phyloP scores from a whole-genome alignment of 2,113 vertebrate genomes.

The Isurus oxyrinchus region DNA sequence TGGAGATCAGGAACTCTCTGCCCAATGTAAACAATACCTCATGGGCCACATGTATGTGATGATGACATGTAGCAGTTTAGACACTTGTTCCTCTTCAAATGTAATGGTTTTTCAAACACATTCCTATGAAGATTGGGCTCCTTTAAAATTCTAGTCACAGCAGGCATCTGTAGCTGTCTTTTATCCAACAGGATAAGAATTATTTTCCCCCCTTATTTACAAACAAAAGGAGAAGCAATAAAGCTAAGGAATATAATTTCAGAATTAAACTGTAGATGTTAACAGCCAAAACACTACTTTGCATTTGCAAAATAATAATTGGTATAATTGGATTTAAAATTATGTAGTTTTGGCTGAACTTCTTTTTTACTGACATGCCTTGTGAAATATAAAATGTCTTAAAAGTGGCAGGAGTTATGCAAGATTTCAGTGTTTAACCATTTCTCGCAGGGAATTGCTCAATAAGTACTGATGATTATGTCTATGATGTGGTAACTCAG shows the following conservation, averaged over 20 bases:
- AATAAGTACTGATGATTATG: neutral
- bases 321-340: slow-evolving; percentile 13
- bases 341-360: neutral
- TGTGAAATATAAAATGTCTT: neutral
- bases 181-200: slow-evolving; percentile 12
- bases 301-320: slow-evolving; percentile 9
- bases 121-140: neutral
- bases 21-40: neutral
- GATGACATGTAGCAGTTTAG: neutral
- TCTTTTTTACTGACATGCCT: neutral
- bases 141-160: slow-evolving; percentile 2
- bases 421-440: neutral
- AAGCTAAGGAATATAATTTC: slow-evolving; percentile 1
- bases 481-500: neutral
- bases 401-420: neutral
- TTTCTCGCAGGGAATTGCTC: neutral
- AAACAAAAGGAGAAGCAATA: neutral
- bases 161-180: neutral
- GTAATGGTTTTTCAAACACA: neutral
- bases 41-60: neutral
- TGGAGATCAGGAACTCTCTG: neutral
- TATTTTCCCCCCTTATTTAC: neutral
- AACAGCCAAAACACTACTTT: neutral
- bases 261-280: slow-evolving; percentile 19
- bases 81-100: neutral